These are phyloP conservation scores for Ammodytes marinus DNA, from an alignment of 2,113 vertebrate species.

Conservation along the genomic window DNA sequence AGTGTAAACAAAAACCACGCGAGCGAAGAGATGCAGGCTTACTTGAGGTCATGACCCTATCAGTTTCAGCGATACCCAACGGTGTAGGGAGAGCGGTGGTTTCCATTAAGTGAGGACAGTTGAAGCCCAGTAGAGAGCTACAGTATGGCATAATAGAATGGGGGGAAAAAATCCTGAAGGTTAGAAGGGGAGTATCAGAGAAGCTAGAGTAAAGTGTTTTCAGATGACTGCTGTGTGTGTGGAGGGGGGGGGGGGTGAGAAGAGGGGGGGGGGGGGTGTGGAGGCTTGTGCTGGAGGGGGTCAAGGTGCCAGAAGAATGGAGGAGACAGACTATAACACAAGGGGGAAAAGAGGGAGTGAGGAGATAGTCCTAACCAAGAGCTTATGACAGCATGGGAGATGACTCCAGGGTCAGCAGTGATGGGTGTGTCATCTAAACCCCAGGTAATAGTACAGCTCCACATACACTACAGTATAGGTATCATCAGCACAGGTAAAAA, in stretches of 20 bases:
- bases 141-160: slow-evolving; percentile 3
- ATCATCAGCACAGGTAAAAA: background rate
- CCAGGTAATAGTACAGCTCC: background rate
- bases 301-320: slow-evolving; percentile 43
- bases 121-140: slow-evolving; percentile 35
- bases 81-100: slow-evolving; percentile 33
- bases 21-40: slow-evolving; percentile 34
- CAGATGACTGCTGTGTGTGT: slow-evolving; percentile 41
- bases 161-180: slow-evolving; percentile 35
- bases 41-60: slow-evolving; percentile 60
- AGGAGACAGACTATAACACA: slow-evolving; percentile 47
- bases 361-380: slow-evolving; percentile 8
- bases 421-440: background rate
- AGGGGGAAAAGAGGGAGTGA: slow-evolving; percentile 9
- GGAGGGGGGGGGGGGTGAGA: background rate
- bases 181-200: slow-evolving; percentile 34
- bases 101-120: slow-evolving; percentile 50
- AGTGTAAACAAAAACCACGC: slow-evolving; percentile 69
- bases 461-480: background rate
- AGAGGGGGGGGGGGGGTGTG: background rate
- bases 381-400: background rate
- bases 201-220: slow-evolving; percentile 35
- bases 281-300: slow-evolving; percentile 8
- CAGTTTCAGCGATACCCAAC: slow-evolving; percentile 48
- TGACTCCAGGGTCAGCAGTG: slow-evolving; percentile 15